These are phyloP conservation scores for Calliphora vomitoria DNA, from an alignment of 2,888 invertebrate species.

Conservation along the genomic window DNA sequence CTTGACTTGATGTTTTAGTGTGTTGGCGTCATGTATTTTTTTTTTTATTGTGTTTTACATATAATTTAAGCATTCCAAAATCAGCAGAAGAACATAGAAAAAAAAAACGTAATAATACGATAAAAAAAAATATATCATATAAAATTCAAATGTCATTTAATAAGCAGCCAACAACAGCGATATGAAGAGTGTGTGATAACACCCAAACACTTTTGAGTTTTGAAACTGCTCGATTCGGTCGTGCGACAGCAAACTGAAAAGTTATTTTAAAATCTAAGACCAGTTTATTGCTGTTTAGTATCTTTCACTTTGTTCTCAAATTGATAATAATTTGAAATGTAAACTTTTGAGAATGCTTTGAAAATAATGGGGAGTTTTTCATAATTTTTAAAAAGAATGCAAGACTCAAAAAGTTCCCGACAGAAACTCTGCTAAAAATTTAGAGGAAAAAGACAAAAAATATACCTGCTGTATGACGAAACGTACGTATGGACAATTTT, in stretches of 20 bases:
- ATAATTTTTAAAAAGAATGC: too few relatives aligned
- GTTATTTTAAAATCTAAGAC: background rate
- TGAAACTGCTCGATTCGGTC: background rate
- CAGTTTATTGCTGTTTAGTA: background rate
- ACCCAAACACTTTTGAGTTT: conserved; percentile 42
- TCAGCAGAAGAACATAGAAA: conserved; percentile 16
- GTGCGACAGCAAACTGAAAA: conserved; percentile 1
- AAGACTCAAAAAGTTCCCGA: too few relatives aligned
- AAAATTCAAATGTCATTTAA: conserved; percentile 43
- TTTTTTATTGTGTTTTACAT: conserved; percentile 24
- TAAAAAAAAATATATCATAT: background rate
- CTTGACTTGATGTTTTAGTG: conserved; percentile 31
- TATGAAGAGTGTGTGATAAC: conserved; percentile 17
- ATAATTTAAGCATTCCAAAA: conserved; percentile 52
- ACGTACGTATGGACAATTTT: too few relatives aligned
- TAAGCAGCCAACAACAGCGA: conserved; percentile 24
- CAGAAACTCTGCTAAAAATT: too few relatives aligned
- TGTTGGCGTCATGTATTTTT: conserved; percentile 58
- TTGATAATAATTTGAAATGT: too few relatives aligned
- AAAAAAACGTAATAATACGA: background rate
- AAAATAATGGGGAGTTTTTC: too few relatives aligned
- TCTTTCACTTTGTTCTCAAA: too few relatives aligned
- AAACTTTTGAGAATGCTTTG: too few relatives aligned
- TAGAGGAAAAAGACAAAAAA: too few relatives aligned
- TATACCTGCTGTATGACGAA: too few relatives aligned